phyloP scores from a whole-genome alignment of 2,888 invertebrate species.

The Eupithecia inturbata region DNA sequence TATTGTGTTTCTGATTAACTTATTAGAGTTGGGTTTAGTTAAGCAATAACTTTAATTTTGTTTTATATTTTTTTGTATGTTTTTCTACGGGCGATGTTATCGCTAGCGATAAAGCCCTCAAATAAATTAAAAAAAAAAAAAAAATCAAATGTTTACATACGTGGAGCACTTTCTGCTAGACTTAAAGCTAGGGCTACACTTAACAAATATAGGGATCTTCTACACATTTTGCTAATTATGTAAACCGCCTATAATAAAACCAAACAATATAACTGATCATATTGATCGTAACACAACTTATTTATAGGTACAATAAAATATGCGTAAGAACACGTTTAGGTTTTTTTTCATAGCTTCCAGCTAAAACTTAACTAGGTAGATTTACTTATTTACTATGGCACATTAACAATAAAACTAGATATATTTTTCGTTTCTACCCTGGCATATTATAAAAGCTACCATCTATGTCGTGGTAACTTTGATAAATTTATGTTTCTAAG shows the following conservation, averaged over 20 bases:
- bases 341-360: background rate
- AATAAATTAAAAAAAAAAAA: too few relatives aligned
- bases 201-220: background rate
- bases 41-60: too few relatives aligned
- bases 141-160: background rate
- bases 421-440: background rate
- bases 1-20: too few relatives aligned
- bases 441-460: background rate
- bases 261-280: background rate
- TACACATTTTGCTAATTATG: background rate
- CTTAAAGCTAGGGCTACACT: constrained; percentile 1
- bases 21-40: too few relatives aligned
- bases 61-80: too few relatives aligned
- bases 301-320: background rate
- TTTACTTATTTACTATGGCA: constrained; percentile 1
- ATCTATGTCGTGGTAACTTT: background rate
- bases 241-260: background rate
- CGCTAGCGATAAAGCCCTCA: too few relatives aligned
- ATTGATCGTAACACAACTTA: background rate
- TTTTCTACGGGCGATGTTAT: too few relatives aligned
- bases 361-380: background rate
- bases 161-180: background rate
- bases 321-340: background rate
- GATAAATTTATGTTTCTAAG: background rate
- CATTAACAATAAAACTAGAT: background rate